Evolutionary conservation across 2,888 invertebrate genomes (phyloP).

Genomic region (Stenolophus ochropezus): DNA sequence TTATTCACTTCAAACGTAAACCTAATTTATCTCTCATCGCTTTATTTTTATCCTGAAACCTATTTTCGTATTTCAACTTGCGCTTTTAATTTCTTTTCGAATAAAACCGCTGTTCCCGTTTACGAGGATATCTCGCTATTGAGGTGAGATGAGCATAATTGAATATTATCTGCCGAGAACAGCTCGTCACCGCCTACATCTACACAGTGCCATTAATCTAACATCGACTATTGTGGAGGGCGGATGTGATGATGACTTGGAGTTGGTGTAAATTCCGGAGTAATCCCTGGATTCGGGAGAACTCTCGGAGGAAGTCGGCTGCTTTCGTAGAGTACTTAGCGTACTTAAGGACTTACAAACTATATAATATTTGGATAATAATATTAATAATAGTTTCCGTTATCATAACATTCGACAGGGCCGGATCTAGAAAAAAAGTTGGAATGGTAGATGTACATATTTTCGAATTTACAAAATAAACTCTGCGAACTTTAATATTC

Average conservation of each 20-base stretch:
- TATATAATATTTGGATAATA: no score
- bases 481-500: no score
- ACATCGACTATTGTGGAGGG: neutral
- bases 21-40: conserved; percentile 1
- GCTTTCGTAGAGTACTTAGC: no score
- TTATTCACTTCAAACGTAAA: conserved; percentile 20
- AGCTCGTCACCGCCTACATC: neutral
- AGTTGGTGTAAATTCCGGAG: neutral
- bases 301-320: neutral
- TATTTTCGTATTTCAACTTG: neutral
- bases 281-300: neutral
- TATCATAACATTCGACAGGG: no score
- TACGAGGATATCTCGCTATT: conserved; percentile 11
- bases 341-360: no score
- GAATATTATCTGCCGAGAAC: conserved; percentile 26
- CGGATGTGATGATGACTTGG: conserved; percentile 9
- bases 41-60: neutral
- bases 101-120: conserved; percentile 1
- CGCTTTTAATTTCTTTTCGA: conserved; percentile 5
- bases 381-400: no score
- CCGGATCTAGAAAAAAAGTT: no score
- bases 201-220: conserved; percentile 19
- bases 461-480: no score
- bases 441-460: no score
- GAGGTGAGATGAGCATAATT: conserved; percentile 26